Base-by-base conservation (phyloP, 2,113 vertebrate genomes). In the Tor tambroides region DNA sequence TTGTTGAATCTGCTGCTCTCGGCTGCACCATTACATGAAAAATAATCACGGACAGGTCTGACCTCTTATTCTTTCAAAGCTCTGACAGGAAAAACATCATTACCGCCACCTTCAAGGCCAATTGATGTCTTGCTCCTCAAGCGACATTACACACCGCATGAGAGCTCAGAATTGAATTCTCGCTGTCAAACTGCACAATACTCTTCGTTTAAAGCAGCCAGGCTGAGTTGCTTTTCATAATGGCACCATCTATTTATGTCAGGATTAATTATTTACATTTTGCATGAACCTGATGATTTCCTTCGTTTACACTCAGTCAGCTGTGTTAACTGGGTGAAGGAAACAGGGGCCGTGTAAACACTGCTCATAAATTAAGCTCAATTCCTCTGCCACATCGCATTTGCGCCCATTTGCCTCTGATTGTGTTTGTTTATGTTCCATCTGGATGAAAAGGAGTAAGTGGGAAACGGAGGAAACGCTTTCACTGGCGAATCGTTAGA, bases 331-430 rank as follows among this genome's bases (percentile, higher is more conserved):
- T 89, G 93, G 84, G 87, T 87, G 91, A 88, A 84, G 86, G 90
- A 90, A 91, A 86, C 83, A 9, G 67, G 87, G 88, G 76, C 88
- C 46, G 81, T 89, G 89, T 94, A 94, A 95, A 94, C 92, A 92
- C 89, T 51, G 87, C 92, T 95, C 94, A 95, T 95, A 94, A 94
- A 94, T 94, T 88, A 93, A 93, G 87, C 90, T 93, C 93, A 91
- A 93, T 92, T 93, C 91, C 93, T 92, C 92, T 92, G 93, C 94
- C 94, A 94, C 92, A 93, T 93, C 90, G 92, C 90, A 94, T 95
- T 94, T 94, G 91, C 90, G 92, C 88, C 91, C 89, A 92, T 94
- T 93, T 94, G 93, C 92, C 91, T 90, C 90, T 92, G 92, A 94
- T 94, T 94, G 91, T 94, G 93, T 94, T 93, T 94, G 92, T 94